phyloP scores from a whole-genome alignment of 2,797 vertebrate species.

The Erethizon dorsatum region DNA sequence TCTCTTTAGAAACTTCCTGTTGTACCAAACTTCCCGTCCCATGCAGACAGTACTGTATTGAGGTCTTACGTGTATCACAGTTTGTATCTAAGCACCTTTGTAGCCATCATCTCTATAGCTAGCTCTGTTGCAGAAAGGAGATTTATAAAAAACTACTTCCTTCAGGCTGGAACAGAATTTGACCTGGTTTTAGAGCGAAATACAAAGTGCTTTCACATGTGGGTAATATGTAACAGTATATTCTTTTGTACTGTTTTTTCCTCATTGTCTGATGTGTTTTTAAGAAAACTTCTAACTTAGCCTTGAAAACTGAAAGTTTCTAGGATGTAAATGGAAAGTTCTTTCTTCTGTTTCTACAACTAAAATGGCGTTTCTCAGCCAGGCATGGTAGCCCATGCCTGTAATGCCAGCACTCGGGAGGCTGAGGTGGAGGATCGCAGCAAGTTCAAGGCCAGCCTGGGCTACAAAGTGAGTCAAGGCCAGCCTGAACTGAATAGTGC shows the following conservation, averaged over 20 bases:
- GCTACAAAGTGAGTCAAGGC: neutral
- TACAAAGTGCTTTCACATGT: conserved; percentile 12
- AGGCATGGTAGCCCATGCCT: neutral
- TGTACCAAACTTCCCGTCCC: conserved; percentile 7
- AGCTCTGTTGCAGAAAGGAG: neutral
- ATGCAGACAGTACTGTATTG: neutral
- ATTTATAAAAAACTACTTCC: conserved; percentile 6
- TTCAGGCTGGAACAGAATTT: conserved; percentile 58
- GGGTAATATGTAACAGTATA: neutral
- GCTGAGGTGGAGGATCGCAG: neutral
- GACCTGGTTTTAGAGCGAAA: conserved; percentile 65
- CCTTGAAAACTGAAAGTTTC: neutral
- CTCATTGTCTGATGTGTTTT: conserved; percentile 36
- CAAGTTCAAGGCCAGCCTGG: neutral
- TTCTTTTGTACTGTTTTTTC: neutral
- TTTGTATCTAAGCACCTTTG: neutral
- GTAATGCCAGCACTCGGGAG: neutral
- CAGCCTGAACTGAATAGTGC: neutral
- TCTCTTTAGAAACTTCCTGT: conserved; percentile 16
- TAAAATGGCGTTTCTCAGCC: neutral
- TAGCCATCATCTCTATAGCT: neutral
- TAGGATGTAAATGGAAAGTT: neutral
- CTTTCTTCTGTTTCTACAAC: conserved; percentile 33
- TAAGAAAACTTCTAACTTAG: conserved; percentile 4
- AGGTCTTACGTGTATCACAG: neutral